A percentile compares a stretch with the other conserved stretches of the same genome.
Evolutionary conservation across 2,888 invertebrate species (phyloP).

Genomic region (Agrilus cyanescens): DNA sequence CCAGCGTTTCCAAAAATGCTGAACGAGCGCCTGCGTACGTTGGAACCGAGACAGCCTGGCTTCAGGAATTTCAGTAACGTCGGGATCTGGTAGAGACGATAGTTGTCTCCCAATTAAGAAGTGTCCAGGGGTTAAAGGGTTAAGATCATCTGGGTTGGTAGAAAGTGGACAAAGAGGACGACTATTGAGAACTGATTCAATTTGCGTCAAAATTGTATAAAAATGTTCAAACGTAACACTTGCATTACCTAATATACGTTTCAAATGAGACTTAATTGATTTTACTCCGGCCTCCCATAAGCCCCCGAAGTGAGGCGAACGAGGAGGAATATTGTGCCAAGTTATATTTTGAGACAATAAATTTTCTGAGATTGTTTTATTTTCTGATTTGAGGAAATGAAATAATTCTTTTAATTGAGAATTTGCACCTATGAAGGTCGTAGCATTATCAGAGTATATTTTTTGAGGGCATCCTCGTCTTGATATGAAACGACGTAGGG

Average conservation of each 20-base stretch:
- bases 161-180: conserved; percentile 18
- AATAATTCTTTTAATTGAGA: conserved; percentile 4
- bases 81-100: conserved; percentile 17
- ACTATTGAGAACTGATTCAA: conserved; percentile 21
- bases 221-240: conserved; percentile 19
- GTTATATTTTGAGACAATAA: conserved; percentile 3
- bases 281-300: conserved; percentile 22
- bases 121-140: conserved; percentile 22
- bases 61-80: conserved; percentile 10
- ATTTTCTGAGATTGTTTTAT: not conserved
- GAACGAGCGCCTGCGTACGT: conserved; percentile 11
- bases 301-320: conserved; percentile 16
- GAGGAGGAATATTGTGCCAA: conserved; percentile 21
- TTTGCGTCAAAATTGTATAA: conserved; percentile 16
- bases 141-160: conserved; percentile 16
- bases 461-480: conserved; percentile 10
- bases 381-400: conserved; percentile 1
- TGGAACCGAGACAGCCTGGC: conserved; percentile 17
- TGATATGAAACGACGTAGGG: conserved; percentile 10
- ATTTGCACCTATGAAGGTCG: conserved; percentile 11
- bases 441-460: conserved; percentile 12
- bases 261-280: conserved; percentile 20
- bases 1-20: conserved; percentile 18
- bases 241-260: conserved; percentile 13
- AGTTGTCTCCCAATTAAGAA: conserved; percentile 22